These are phyloP conservation scores for Smittia aterrima DNA, from an alignment of 2,888 invertebrate genomes.

Conservation along the genomic window DNA sequence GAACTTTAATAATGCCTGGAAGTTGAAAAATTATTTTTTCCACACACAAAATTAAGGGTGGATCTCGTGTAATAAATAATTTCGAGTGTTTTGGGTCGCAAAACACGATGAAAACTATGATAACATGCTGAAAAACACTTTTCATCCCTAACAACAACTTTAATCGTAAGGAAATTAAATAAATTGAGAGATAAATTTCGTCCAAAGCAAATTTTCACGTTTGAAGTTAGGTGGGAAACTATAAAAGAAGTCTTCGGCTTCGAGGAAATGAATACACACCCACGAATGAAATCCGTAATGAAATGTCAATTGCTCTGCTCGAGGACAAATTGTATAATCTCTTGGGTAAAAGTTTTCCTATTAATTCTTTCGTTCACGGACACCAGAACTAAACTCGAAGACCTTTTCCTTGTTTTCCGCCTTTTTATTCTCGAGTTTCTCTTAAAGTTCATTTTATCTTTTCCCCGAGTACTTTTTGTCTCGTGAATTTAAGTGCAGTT, in stretches of 20 bases:
- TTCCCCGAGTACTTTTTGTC: background rate
- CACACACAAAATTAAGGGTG: background rate
- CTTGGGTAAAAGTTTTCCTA: slow-evolving; percentile 25
- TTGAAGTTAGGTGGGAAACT: slow-evolving; percentile 10
- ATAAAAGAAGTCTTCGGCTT: background rate
- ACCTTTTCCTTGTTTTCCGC: background rate
- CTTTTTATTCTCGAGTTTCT: background rate
- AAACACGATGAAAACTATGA: slow-evolving; percentile 14
- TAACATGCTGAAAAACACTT: background rate
- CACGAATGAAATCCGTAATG: slow-evolving; percentile 5
- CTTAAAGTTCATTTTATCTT: slow-evolving; percentile 13
- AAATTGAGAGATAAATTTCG: slow-evolving; percentile 11
- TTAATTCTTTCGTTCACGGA: background rate
- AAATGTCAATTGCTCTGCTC: slow-evolving; percentile 16
- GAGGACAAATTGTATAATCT: slow-evolving; percentile 23
- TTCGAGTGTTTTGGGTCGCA: background rate
- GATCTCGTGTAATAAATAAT: slow-evolving; percentile 19
- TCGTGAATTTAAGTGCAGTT: background rate
- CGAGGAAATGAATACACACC: background rate
- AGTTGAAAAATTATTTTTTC: slow-evolving; percentile 8
- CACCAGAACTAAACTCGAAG: background rate
- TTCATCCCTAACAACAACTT: background rate
- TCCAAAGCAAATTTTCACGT: background rate
- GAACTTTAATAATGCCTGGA: slow-evolving; percentile 7
- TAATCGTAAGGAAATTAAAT: slow-evolving; percentile 12